These are phyloP conservation scores for Apostichopus californicus DNA, from an alignment of 35 echinoderm and acorn worm genomes.

Conservation along the genomic window DNA sequence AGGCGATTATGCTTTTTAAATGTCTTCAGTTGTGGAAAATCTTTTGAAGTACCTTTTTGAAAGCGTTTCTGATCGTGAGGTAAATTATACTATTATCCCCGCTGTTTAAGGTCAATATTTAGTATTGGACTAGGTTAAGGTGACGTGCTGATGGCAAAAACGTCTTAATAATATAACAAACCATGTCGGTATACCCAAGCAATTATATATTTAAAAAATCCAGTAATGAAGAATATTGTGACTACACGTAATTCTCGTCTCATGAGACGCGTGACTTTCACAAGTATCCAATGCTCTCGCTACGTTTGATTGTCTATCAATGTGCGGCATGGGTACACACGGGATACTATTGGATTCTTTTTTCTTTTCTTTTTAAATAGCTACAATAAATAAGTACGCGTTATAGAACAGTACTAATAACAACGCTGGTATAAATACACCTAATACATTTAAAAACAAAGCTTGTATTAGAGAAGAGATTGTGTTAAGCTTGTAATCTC, in stretches of 20 bases:
- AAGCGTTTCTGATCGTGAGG: not conserved
- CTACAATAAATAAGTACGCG: not conserved
- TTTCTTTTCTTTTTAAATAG: not conserved
- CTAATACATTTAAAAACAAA: not conserved
- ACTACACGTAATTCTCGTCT: not conserved
- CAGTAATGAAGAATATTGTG: not conserved
- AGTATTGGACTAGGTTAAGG: not conserved
- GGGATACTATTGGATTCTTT: not conserved
- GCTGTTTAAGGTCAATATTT: constrained; percentile 22
- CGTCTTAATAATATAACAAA: not conserved
- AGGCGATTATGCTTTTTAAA: too few relatives aligned
- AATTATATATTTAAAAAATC: not conserved
- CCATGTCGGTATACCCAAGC: not conserved
- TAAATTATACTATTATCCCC: not conserved
- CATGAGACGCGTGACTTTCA: not conserved
- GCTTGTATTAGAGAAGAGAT: not conserved
- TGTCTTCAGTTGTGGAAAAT: too few relatives aligned
- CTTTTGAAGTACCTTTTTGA: not conserved
- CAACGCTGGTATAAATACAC: not conserved
- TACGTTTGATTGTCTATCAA: not conserved
- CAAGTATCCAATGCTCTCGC: not conserved
- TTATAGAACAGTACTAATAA: not conserved
- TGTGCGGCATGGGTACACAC: not conserved
- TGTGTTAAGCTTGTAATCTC: not conserved
- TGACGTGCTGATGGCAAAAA: constrained; percentile 6